phyloP scores from a whole-genome alignment of 2,888 invertebrate species.

The Hirudinaria manillensis region DNA sequence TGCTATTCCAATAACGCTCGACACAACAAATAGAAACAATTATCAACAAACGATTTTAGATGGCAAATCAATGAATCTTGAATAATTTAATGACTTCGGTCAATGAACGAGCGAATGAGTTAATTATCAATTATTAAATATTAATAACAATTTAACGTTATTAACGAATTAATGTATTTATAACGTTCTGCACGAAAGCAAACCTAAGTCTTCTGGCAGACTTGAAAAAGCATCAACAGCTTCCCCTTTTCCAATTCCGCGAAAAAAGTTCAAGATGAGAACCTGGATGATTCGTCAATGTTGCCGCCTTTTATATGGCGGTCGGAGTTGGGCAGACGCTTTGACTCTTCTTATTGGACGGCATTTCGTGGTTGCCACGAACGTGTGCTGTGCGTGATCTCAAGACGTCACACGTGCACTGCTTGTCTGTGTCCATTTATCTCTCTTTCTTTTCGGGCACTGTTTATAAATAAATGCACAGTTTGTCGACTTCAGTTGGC shows the following conservation, averaged over 20 bases:
- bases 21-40: too few species aligned
- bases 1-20: too few species aligned
- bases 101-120: too few species aligned
- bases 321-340: not conserved
- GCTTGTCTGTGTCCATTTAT: not conserved
- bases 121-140: too few species aligned
- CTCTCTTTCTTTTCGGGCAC: not conserved
- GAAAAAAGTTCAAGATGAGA: not conserved
- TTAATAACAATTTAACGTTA: too few species aligned
- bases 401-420: not conserved
- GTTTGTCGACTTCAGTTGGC: not conserved
- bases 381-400: not conserved
- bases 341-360: not conserved
- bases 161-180: too few species aligned
- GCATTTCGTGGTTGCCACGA: constrained; percentile 13
- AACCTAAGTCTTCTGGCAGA: not conserved
- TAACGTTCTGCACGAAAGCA: too few species aligned
- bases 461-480: not conserved
- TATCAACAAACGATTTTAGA: too few species aligned
- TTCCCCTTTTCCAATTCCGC: not conserved
- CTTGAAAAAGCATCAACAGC: not conserved
- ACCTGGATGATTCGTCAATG: not conserved
- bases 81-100: too few species aligned
- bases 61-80: too few species aligned
- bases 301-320: not conserved